Base-by-base conservation (phyloP, 2,113 vertebrate species). In the Tichodroma muraria region DNA sequence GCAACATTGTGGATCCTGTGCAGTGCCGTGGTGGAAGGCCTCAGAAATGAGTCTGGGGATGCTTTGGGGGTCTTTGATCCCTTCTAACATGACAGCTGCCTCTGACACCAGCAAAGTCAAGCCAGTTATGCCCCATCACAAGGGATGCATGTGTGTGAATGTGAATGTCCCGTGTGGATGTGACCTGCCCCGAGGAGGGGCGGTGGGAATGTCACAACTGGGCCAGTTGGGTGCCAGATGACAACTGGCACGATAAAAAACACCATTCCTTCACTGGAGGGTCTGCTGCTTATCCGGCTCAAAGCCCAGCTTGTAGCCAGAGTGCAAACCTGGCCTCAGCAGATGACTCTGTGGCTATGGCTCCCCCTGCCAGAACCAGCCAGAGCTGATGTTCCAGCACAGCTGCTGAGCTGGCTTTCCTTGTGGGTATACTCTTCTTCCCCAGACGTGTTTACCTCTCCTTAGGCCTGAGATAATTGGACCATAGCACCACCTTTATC, bases 131-230 rank as follows among this genome's bases (percentile, higher is more conserved):
- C 30, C 35, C 23, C 15, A n/a, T 30, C 24, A 15, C 24, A 42
- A 27, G 54, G 24, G 54, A 49, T 40, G 23, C 18, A 5, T 7
- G 35, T 4, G 6, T 33, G 40, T 33, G n/a, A 31, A 20, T 15
- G 49, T 9, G 21, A 25, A 27, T 38, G 18, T 57, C 22, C 64
- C 2, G 3, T 16, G 31, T 6, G 45, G 45, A 42, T 52, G 65
- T 30, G 44, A 35, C 31, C 65, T 30, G 6, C 30, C 20, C 13
- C 0, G 0, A 70, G 45, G 19, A 60, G 24, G 19, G 15, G 24
- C 1, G 0, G 54, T 2, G 1, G 65, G 12, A 60, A 19, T 24
- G 25, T 30, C 20, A n/a, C 44, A 50, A 2, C 30, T 23, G 54
- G 35, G 15, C 35, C 37, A 40, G 6, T 10, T 50, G 53, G 23